phyloP scores from a whole-genome alignment of 2,797 vertebrate species.

The Scleropages formosus region DNA sequence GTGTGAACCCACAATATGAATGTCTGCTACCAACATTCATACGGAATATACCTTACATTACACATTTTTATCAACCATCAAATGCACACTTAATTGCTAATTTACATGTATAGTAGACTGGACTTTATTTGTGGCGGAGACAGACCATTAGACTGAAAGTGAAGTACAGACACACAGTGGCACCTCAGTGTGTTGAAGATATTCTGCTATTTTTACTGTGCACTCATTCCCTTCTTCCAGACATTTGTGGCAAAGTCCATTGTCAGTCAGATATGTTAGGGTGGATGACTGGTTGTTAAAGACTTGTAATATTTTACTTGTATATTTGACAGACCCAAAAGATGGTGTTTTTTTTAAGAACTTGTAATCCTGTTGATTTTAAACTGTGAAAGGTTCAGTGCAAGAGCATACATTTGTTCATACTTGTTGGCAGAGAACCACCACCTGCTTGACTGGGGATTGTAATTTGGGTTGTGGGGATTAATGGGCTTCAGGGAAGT shows the following conservation, averaged over 20 bases:
- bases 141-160: neutral
- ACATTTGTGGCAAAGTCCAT: neutral
- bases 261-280: neutral
- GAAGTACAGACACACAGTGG: neutral
- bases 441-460: no score
- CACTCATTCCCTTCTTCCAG: neutral
- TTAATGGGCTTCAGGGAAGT: constrained; percentile 29
- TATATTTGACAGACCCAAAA: neutral
- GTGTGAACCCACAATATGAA: no score
- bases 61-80: constrained; percentile 29
- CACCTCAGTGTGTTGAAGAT: neutral
- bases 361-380: constrained; percentile 35
- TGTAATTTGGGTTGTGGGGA: constrained; percentile 13
- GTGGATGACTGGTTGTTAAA: neutral
- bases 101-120: neutral
- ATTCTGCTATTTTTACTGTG: neutral
- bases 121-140: constrained; percentile 8
- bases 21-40: constrained; percentile 40
- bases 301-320: constrained; percentile 1
- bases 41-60: constrained; percentile 22
- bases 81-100: neutral
- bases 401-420: constrained; percentile 10
- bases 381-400: constrained; percentile 47
- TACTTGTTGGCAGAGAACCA: no score
- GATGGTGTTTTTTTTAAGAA: constrained; percentile 1